Evolutionary conservation across 2,888 invertebrate species (phyloP).

Genomic region (Chymomyza fuscimana): DNA sequence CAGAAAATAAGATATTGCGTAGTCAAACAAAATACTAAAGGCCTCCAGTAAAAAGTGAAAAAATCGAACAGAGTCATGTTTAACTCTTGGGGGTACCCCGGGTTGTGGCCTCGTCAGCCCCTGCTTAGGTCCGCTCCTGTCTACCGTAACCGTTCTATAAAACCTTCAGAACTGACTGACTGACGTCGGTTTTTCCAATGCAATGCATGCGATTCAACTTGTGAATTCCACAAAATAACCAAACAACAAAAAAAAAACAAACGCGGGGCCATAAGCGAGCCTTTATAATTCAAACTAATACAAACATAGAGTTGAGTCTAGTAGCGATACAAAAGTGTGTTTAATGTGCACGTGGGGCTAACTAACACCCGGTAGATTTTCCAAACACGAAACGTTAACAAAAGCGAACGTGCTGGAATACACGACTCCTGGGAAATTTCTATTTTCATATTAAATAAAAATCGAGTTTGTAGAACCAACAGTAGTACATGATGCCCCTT

Average conservation of each 20-base stretch:
- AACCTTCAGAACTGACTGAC: slow-evolving; percentile 15
- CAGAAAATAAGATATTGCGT: no score
- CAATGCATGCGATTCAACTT: slow-evolving; percentile 55
- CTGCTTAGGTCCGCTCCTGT: no score
- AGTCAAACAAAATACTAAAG: no score
- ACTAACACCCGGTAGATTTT: slow-evolving; percentile 22
- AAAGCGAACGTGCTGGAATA: slow-evolving; percentile 39
- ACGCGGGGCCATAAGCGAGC: neutral
- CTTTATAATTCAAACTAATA: slow-evolving; percentile 12
- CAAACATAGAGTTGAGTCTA: slow-evolving; percentile 16
- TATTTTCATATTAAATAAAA: slow-evolving; percentile 46
- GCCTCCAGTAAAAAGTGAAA: no score
- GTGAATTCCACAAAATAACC: slow-evolving; percentile 60
- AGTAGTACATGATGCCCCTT: slow-evolving; percentile 18
- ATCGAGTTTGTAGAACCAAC: slow-evolving; percentile 40
- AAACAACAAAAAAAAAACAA: slow-evolving; percentile 25
- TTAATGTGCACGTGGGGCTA: slow-evolving; percentile 14
- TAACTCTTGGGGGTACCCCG: no score
- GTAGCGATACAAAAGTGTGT: slow-evolving; percentile 11
- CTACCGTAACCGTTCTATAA: neutral
- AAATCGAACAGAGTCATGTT: no score
- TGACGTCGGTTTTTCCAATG: slow-evolving; percentile 44
- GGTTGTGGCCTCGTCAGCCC: no score
- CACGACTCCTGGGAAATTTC: slow-evolving; percentile 53
- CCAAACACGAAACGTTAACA: slow-evolving; percentile 9